A percentile compares a stretch with the other conserved stretches of the same genome.
Conservation (phyloP, 2,888 invertebrate genomes). For the Mythimna impura region DNA sequence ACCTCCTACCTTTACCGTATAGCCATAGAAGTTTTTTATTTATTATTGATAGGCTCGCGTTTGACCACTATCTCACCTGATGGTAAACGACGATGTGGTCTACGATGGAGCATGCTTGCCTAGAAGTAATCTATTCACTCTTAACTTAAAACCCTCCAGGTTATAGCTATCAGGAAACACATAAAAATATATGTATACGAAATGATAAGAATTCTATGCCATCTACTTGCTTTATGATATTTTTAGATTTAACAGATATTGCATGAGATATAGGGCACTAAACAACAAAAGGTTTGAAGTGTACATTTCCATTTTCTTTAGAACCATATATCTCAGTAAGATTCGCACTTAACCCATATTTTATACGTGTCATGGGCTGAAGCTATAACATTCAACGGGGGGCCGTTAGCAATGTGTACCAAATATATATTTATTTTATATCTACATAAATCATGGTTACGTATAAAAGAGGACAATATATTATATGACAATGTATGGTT, state of each 20-base stretch:
- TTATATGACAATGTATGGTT: slow-evolving; percentile 59
- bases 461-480: slow-evolving; percentile 56
- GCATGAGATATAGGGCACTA: background rate
- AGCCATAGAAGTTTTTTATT: no score
- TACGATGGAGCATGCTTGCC: no score
- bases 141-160: no score
- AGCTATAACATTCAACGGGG: slow-evolving; percentile 50
- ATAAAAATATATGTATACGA: no score
- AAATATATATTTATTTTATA: slow-evolving; percentile 68
- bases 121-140: no score
- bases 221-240: background rate
- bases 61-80: no score
- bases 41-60: no score
- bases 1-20: no score
- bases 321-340: slow-evolving; percentile 18
- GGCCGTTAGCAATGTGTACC: slow-evolving; percentile 58
- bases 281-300: background rate
- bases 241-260: no score
- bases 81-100: no score
- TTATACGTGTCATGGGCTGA: slow-evolving; percentile 56
- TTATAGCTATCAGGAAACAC: no score
- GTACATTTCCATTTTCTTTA: background rate
- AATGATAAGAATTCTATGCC: background rate
- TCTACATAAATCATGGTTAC: slow-evolving; percentile 63
- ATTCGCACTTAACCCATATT: slow-evolving; percentile 43